phyloP scores from a whole-genome alignment of 2,113 vertebrate species.

The Nothocercus julius region DNA sequence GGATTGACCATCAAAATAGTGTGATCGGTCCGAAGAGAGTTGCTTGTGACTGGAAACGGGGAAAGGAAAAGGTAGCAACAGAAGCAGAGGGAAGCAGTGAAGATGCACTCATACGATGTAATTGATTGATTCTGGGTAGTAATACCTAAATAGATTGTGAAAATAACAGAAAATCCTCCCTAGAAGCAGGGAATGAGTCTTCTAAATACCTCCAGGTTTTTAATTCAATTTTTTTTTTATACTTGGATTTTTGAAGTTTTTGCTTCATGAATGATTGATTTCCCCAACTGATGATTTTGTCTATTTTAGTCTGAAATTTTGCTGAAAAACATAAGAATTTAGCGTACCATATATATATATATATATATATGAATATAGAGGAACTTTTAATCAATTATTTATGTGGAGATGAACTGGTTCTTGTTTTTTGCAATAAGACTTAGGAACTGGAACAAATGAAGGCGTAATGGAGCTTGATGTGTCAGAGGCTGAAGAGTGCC shows the following conservation, averaged over 20 bases:
- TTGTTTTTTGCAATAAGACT: neutral
- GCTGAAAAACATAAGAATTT: neutral
- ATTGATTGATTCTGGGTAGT: neutral
- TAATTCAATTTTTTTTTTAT: neutral
- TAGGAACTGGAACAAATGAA: neutral
- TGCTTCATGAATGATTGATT: slow-evolving; percentile 26
- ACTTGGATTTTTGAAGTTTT: neutral
- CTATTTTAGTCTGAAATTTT: neutral
- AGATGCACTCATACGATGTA: neutral
- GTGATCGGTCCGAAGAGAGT: neutral
- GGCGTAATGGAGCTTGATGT: neutral
- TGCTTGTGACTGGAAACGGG: neutral
- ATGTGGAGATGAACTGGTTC: neutral
- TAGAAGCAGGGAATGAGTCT: neutral
- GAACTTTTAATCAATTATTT: slow-evolving; percentile 29
- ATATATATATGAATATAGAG: neutral
- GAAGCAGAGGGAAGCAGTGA: neutral
- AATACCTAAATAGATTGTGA: neutral
- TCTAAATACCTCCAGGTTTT: neutral
- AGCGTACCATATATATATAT: neutral
- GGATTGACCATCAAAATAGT: neutral
- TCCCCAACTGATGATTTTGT: neutral
- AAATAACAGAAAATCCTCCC: neutral
- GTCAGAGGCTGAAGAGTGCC: neutral
- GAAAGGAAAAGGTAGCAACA: neutral